Conservation (phyloP, 2,113 vertebrate genomes). For the Phrynocephalus versicolor region DNA sequence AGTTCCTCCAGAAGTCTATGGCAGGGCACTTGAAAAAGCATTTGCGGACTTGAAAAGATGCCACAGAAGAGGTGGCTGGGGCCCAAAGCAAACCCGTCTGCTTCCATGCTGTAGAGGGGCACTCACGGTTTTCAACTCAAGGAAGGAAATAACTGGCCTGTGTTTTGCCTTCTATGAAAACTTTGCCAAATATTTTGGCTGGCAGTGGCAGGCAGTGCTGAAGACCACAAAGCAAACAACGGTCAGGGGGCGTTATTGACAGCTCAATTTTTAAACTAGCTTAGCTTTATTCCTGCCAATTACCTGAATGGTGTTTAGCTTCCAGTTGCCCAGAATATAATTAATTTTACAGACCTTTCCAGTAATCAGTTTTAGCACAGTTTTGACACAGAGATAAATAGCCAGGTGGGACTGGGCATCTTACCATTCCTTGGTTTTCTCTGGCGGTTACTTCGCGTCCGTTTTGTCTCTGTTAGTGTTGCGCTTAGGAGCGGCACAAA, state of each 20-base stretch:
- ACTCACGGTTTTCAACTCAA: conserved; percentile 51
- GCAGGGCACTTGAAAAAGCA: conserved; percentile 39
- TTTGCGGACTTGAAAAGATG: conserved; percentile 35
- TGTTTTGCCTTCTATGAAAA: conserved; percentile 30
- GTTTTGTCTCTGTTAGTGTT: too few species aligned
- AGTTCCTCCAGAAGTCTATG: conserved; percentile 42
- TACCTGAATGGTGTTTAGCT: not conserved
- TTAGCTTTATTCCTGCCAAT: not conserved
- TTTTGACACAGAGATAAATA: too few species aligned
- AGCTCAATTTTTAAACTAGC: not conserved
- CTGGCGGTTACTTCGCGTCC: too few species aligned
- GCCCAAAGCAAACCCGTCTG: conserved; percentile 58
- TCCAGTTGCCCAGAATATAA: not conserved
- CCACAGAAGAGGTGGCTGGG: conserved; percentile 18
- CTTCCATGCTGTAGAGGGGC: conserved; percentile 59
- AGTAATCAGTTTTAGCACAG: not conserved
- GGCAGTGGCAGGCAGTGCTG: conserved; percentile 7
- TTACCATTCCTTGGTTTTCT: too few species aligned
- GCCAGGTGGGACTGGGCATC: too few species aligned
- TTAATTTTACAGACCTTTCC: not conserved
- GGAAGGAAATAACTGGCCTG: conserved; percentile 51
- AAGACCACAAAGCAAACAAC: conserved; percentile 40
- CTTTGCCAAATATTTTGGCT: conserved; percentile 40
- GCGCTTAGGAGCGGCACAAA: too few species aligned
- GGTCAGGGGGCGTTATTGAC: not conserved